phyloP scores from a whole-genome alignment of 2,888 invertebrate genomes.

The Podabrus alpinus region DNA sequence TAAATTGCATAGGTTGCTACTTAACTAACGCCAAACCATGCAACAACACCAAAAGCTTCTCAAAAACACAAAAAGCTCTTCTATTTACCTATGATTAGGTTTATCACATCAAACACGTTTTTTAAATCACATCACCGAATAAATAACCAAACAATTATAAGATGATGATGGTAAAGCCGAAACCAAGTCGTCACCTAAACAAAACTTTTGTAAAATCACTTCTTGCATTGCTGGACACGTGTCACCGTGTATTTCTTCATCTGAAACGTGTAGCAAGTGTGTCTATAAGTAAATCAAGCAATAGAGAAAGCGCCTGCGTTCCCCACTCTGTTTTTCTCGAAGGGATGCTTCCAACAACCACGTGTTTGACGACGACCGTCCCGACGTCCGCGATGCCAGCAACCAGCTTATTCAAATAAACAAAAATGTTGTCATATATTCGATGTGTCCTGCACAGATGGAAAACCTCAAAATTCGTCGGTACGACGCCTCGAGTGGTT shows the following conservation, averaged over 20 bases:
- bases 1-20: neutral
- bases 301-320: slow-evolving; percentile 41
- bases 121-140: slow-evolving; percentile 7
- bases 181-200: neutral
- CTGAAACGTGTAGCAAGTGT: slow-evolving; percentile 38
- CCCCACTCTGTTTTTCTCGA: slow-evolving; percentile 48
- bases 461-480: neutral
- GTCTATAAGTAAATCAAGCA: slow-evolving; percentile 43
- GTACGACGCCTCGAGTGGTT: neutral
- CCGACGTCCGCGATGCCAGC: slow-evolving; percentile 11
- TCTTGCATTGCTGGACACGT: slow-evolving; percentile 26
- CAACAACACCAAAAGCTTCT: neutral
- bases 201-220: slow-evolving; percentile 18
- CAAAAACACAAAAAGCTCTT: neutral
- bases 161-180: neutral
- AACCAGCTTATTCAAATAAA: neutral
- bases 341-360: slow-evolving; percentile 40
- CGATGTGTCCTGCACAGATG: neutral
- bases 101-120: slow-evolving; percentile 15
- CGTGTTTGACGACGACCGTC: slow-evolving; percentile 14
- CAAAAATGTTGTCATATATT: neutral
- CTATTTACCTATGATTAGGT: neutral
- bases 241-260: slow-evolving; percentile 36
- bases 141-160: slow-evolving; percentile 7
- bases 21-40: neutral